phyloP scores from a whole-genome alignment of 2,797 vertebrate genomes.

The Lacerta viridis region DNA sequence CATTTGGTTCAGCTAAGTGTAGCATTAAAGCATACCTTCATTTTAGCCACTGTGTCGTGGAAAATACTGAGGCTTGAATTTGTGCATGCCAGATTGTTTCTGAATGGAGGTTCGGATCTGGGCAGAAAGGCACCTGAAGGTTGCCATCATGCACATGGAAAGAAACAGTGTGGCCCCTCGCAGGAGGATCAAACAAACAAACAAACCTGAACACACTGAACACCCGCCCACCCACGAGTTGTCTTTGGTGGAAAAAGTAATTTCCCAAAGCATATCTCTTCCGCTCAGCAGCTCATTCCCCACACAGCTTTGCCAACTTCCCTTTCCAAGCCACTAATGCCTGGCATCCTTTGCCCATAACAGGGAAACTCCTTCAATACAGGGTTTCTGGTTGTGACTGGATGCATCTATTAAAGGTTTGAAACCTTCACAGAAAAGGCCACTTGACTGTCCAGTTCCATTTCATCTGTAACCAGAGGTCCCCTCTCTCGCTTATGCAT shows the following conservation, averaged over 20 bases:
- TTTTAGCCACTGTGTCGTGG: too few species aligned
- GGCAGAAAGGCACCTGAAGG: background rate
- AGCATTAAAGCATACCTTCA: background rate
- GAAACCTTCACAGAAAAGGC: too few species aligned
- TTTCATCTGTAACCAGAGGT: background rate
- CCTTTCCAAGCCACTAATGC: background rate
- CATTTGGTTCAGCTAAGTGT: too few species aligned
- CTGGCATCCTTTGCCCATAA: background rate
- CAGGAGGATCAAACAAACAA: background rate
- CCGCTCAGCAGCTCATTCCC: background rate
- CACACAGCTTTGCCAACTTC: background rate
- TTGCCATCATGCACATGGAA: background rate
- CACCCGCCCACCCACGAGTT: background rate
- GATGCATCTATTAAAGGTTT: background rate
- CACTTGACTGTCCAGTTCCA: background rate
- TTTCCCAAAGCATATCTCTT: too few species aligned
- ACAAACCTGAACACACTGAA: accelerated
- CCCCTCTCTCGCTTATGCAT: background rate
- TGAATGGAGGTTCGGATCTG: too few species aligned
- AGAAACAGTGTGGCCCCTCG: too few species aligned
- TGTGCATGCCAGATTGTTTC: background rate
- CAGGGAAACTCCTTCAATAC: background rate
- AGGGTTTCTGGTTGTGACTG: background rate
- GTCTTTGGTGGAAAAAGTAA: background rate
- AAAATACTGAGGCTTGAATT: background rate